Evolutionary conservation across 2,888 invertebrate genomes (phyloP), one percentile per base, ranked within the genome.

Genomic region (Acanthosepion pharaonis): DNA sequence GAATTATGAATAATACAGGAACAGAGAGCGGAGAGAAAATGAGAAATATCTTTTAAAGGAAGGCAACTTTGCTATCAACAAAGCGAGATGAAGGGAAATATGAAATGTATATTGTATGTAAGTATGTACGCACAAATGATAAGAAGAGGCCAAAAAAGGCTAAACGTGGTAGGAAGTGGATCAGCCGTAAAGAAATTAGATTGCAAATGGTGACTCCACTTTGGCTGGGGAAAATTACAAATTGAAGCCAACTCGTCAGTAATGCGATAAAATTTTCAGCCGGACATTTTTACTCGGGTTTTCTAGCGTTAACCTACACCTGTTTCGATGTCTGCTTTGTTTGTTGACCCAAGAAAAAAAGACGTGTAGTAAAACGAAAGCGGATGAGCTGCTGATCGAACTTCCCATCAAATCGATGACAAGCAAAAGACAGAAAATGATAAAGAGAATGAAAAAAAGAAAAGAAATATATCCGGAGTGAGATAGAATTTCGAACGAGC

Each of bases 281-380:
- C n/a, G 78, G 15, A 78, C n/a, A 78, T n/a, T 28, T 78, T 78
- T 78, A 8, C n/a, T 5, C 78, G 78, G 78, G 28, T 8, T 78
- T 78, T n/a, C 78, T 78, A n/a, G 78, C 78, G 78, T 78, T 78
- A 78, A 78, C 78, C n/a, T 78, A 28, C 78, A 78, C 78, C 78
- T 78, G n/a, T 78, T 78, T 78, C 78, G 9, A 3, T n/a, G n/a
- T 28, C 78, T 28, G n/a, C n/a, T 78, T 78, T 78, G n/a, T 78
- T n/a, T 78, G n/a, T n/a, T 78, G n/a, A 78, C 28, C 78, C 8
- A n/a, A 9, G 78, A n/a, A 78, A 11, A 78, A 1, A 15, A 28
- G 78, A n/a, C n/a, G 59, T 78, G 78, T 8, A 8, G n/a, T 5
- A n/a, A 64, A 78, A 28, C 11, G 28, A 78, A 78, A 15, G 25